Conservation (phyloP, 2,888 invertebrate species). For the Philonicus albiceps region DNA sequence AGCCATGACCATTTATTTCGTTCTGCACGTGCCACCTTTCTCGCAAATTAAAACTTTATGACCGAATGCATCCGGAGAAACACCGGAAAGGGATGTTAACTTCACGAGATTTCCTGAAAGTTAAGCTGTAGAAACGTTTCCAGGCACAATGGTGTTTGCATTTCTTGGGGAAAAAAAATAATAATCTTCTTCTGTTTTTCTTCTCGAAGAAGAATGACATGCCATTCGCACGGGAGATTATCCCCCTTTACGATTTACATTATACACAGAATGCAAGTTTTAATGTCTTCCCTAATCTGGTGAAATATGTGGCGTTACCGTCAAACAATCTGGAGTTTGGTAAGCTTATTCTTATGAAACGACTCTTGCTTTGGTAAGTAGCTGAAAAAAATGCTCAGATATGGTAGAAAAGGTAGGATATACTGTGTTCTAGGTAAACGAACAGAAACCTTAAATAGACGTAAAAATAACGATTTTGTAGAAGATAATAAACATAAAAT, state of each 20-base stretch:
- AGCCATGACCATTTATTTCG: not conserved
- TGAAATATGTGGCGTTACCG: not conserved
- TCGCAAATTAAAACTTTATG: not conserved
- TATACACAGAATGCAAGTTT: not conserved
- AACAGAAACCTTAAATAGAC: not conserved
- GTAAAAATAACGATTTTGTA: not conserved
- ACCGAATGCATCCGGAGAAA: not conserved
- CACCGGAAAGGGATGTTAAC: not conserved
- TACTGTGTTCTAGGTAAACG: not conserved
- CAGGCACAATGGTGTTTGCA: not conserved
- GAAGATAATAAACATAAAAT: not conserved
- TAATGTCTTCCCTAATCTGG: not conserved
- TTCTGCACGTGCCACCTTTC: slow-evolving; percentile 2
- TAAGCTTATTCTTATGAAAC: not conserved
- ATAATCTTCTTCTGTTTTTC: not conserved
- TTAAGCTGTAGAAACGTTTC: not conserved
- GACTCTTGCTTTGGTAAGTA: not conserved
- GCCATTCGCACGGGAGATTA: not conserved
- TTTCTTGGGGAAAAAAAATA: not conserved
- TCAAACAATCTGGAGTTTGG: not conserved
- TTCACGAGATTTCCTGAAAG: not conserved
- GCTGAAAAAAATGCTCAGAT: not conserved
- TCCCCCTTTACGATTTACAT: not conserved
- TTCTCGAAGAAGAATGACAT: not conserved
- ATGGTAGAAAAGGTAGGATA: not conserved